A percentile compares a stretch with the other conserved stretches of the same genome.
These are phyloP conservation scores for Ceyx cyanopectus DNA, from an alignment of 2,113 vertebrate genomes.

Conservation along the genomic window DNA sequence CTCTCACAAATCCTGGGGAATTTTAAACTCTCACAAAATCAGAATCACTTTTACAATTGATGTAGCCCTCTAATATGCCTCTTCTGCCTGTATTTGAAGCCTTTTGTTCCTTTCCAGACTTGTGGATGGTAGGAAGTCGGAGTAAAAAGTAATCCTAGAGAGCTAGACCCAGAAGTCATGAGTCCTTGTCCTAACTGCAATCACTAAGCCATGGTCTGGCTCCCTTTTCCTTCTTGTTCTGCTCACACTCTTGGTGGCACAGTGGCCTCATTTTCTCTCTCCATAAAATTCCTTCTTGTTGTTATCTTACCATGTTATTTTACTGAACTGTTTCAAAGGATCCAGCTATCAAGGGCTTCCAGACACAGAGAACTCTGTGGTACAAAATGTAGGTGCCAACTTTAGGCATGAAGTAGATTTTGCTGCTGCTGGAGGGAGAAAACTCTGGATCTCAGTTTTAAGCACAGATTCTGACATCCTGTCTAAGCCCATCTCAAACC, in stretches of 20 bases:
- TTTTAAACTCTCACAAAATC: neutral
- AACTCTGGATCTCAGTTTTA: neutral
- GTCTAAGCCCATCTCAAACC: neutral
- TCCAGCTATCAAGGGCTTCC: neutral
- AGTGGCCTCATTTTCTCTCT: neutral
- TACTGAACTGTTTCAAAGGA: neutral
- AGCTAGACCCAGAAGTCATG: neutral
- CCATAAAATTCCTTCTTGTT: too few species aligned
- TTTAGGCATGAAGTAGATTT: neutral
- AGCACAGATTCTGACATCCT: neutral
- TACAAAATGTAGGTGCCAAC: neutral
- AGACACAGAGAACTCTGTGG: neutral
- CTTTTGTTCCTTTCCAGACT: neutral
- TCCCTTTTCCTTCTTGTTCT: neutral
- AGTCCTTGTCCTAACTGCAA: neutral
- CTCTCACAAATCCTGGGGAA: neutral
- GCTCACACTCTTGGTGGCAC: neutral
- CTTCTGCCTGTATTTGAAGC: neutral
- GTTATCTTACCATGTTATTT: neutral
- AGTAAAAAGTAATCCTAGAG: neutral
- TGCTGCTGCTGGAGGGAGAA: neutral
- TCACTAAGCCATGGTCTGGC: neutral
- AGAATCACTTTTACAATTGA: neutral
- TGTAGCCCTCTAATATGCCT: neutral
- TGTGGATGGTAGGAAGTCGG: neutral